Conservation (phyloP, 2,113 vertebrate genomes). For the Uria aalge region DNA sequence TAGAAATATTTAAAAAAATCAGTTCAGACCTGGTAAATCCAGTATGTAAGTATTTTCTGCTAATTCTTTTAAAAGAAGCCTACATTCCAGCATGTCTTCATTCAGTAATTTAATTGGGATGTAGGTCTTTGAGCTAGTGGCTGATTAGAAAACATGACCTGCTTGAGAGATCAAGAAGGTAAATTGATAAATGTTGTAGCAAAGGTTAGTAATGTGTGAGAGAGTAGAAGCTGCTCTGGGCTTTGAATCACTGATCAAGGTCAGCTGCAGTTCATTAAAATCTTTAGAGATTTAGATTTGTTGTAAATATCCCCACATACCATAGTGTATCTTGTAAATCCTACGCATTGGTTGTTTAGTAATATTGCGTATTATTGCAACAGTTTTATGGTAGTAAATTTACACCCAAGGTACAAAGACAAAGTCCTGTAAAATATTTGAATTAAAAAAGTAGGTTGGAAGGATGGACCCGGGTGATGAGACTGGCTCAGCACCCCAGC, state of each 20-base stretch:
- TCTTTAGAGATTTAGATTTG: constrained; percentile 70
- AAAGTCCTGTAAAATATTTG: neutral
- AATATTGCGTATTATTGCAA: neutral
- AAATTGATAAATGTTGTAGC: constrained; percentile 91
- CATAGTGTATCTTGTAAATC: constrained; percentile 55
- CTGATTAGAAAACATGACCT: constrained; percentile 92
- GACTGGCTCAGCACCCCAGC: neutral
- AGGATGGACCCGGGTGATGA: rapidly evolving
- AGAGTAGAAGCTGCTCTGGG: constrained; percentile 78
- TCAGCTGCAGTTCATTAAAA: constrained; percentile 89
- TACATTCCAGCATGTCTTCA: constrained; percentile 73
- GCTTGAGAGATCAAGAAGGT: constrained; percentile 96
- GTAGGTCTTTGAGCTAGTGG: constrained; percentile 77
- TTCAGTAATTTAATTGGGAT: constrained; percentile 80
- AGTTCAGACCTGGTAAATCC: neutral
- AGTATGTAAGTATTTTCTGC: neutral
- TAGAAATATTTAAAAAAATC: neutral
- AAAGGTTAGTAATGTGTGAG: constrained; percentile 80
- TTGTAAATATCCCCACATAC: constrained; percentile 59
- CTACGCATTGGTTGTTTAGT: neutral
- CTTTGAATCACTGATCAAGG: constrained; percentile 87
- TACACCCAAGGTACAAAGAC: neutral
- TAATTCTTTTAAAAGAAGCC: constrained; percentile 45
- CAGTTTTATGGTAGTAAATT: neutral
- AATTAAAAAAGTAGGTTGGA: neutral